Percentiles rank a stretch among this genome's conserved stretches.
Evolutionary conservation across 2,888 invertebrate species (phyloP).

Genomic region (Melanchra persicariae): DNA sequence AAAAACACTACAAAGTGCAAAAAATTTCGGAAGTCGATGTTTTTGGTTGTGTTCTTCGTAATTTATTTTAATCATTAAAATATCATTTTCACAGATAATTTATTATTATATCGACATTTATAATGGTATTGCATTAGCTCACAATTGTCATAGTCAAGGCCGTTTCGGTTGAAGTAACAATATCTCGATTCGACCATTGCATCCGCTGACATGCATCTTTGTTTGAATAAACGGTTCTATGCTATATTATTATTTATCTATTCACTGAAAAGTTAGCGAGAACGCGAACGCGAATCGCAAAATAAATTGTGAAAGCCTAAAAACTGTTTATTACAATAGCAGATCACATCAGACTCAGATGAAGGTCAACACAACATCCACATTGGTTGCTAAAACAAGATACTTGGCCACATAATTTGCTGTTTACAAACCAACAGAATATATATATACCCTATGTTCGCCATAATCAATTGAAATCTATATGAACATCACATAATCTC

Average conservation of each 20-base stretch:
- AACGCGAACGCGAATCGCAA: too few species aligned
- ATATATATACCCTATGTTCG: not conserved
- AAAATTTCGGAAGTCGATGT: too few species aligned
- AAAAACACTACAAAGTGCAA: too few species aligned
- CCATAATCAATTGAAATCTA: not conserved
- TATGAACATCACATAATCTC: not conserved
- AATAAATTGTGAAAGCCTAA: not conserved
- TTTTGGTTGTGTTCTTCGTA: too few species aligned
- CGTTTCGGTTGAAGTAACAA: slow-evolving; percentile 19
- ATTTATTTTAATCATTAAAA: slow-evolving; percentile 1
- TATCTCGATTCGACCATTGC: slow-evolving; percentile 27
- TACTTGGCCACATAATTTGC: not conserved
- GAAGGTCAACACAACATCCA: not conserved
- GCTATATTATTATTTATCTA: not conserved
- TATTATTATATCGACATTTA: slow-evolving; percentile 33
- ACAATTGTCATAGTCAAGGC: slow-evolving; percentile 37
- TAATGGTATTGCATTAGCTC: slow-evolving; percentile 22
- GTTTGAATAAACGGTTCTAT: slow-evolving; percentile 8
- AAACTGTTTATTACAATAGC: not conserved
- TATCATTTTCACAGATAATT: slow-evolving; percentile 25
- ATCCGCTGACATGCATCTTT: slow-evolving; percentile 13
- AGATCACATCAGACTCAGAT: not conserved
- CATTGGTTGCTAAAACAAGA: not conserved
- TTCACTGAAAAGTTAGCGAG: not conserved
- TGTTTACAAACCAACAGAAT: not conserved